These are phyloP conservation scores for Lepidocyrtinus sp. DNA, from an alignment of 2,888 invertebrate genomes.

Conservation along the genomic window DNA sequence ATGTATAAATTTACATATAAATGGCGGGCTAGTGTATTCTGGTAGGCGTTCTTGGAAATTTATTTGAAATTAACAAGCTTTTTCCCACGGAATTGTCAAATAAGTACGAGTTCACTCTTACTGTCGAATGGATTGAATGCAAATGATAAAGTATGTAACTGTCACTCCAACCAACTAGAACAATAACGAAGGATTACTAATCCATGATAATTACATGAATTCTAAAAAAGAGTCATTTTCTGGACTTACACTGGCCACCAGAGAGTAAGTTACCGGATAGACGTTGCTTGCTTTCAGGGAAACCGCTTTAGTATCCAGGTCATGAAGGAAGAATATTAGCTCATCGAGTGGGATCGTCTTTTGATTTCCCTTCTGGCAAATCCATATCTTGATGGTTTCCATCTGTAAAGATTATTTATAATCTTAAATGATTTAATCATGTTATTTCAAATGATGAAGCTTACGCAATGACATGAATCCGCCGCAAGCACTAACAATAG, in stretches of 20 bases:
- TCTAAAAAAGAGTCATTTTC: too few species aligned
- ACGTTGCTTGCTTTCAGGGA: slow-evolving; percentile 2
- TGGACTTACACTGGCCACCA: slow-evolving; percentile 13
- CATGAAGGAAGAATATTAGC: not conserved
- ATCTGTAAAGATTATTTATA: not conserved
- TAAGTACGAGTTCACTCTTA: too few species aligned
- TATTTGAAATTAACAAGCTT: too few species aligned
- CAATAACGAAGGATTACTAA: too few species aligned
- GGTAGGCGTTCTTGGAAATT: too few species aligned
- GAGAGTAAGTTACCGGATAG: not conserved
- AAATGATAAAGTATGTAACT: not conserved
- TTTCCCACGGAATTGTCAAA: too few species aligned
- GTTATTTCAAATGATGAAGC: not conserved
- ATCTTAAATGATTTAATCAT: not conserved
- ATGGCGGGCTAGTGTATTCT: too few species aligned
- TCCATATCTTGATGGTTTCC: not conserved
- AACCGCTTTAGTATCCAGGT: not conserved
- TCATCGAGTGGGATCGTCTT: not conserved
- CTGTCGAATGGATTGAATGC: not conserved
- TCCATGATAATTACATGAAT: too few species aligned
- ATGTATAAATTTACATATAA: too few species aligned
- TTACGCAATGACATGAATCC: not conserved
- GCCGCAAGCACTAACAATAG: not conserved
- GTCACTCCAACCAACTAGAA: not conserved
- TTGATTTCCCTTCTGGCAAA: not conserved